Evolutionary conservation across 1,140 invertebrate genomes (phyloP).

Genomic region (Drosophila sp.): DNA sequence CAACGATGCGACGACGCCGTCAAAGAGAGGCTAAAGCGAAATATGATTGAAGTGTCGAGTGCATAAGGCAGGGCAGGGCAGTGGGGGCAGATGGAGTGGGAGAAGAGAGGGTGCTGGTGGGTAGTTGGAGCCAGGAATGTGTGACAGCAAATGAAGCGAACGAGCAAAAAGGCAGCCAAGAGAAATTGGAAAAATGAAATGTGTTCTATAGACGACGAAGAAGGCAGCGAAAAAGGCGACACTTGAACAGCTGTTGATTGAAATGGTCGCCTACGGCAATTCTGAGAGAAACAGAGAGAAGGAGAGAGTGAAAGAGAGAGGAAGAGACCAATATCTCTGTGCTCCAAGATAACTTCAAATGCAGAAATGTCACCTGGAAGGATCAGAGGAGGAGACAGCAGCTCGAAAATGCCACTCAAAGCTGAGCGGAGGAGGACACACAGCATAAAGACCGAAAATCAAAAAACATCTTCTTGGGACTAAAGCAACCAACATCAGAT

Average conservation of each 20-base stretch:
- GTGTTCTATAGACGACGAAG: slow-evolving; percentile 24
- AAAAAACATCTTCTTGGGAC: slow-evolving; percentile 68
- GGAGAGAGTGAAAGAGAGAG: not conserved
- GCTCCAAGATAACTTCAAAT: slow-evolving; percentile 42
- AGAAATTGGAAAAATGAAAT: slow-evolving; percentile 68
- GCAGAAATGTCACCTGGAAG: slow-evolving; percentile 28
- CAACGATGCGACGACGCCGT: slow-evolving; percentile 32
- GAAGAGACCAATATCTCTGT: too few species aligned
- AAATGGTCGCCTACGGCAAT: slow-evolving; percentile 27
- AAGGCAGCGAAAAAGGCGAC: slow-evolving; percentile 30
- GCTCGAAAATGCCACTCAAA: slow-evolving; percentile 41
- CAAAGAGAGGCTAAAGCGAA: slow-evolving; percentile 61
- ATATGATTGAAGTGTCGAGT: slow-evolving; percentile 71
- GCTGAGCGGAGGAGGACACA: slow-evolving; percentile 19
- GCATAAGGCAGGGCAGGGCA: not conserved
- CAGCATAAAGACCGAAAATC: slow-evolving; percentile 75
- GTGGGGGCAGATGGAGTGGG: slow-evolving; percentile 1
- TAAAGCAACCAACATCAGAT: slow-evolving; percentile 64
- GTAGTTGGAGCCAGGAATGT: slow-evolving; percentile 18
- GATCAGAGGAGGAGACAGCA: not conserved
- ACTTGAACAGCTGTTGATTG: slow-evolving; percentile 70
- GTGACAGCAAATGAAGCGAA: slow-evolving; percentile 33
- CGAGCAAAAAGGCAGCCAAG: slow-evolving; percentile 17
- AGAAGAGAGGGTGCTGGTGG: too few species aligned
- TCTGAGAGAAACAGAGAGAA: not conserved